Conservation (phyloP, 2,888 invertebrate genomes). For the Matsumyia berberina region DNA sequence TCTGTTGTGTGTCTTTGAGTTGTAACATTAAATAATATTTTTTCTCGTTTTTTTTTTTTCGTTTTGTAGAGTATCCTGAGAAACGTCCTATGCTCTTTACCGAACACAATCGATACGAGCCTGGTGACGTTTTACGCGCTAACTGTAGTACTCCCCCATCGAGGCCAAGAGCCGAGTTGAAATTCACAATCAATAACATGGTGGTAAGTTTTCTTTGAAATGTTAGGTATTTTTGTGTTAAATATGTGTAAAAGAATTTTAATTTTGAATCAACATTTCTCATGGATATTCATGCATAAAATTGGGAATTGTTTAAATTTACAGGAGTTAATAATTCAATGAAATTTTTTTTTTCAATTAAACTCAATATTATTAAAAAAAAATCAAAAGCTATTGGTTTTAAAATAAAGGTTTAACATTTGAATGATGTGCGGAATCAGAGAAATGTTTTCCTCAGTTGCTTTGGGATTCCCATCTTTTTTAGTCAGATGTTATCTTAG, state of each 20-base stretch:
- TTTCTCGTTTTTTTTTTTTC: conserved; percentile 27
- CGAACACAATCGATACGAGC: conserved; percentile 90
- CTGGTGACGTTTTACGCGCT: conserved; percentile 89
- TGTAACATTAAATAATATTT: conserved; percentile 24
- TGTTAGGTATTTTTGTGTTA: background rate
- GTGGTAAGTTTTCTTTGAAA: conserved; percentile 87
- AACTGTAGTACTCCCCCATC: conserved; percentile 93
- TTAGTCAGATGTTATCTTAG: too few relatives aligned
- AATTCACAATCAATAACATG: conserved; percentile 91
- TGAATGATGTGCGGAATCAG: too few relatives aligned
- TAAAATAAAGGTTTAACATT: too few relatives aligned
- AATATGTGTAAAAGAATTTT: background rate
- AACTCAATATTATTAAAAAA: too few relatives aligned
- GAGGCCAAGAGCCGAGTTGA: conserved; percentile 90
- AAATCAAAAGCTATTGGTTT: too few relatives aligned
- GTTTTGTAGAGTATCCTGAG: conserved; percentile 89
- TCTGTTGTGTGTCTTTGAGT: conserved; percentile 21
- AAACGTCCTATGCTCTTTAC: conserved; percentile 88
- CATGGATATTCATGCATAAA: too few relatives aligned
- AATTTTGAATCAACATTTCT: background rate
- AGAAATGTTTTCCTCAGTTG: too few relatives aligned
- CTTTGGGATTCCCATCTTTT: too few relatives aligned
- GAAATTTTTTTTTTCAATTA: too few relatives aligned
- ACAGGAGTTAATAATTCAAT: too few relatives aligned
- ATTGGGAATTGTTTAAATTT: too few relatives aligned